Percentiles rank a stretch among this genome's conserved stretches.
Evolutionary conservation across 1,140 invertebrate genomes (phyloP).

Genomic region (Drosophila burlai): DNA sequence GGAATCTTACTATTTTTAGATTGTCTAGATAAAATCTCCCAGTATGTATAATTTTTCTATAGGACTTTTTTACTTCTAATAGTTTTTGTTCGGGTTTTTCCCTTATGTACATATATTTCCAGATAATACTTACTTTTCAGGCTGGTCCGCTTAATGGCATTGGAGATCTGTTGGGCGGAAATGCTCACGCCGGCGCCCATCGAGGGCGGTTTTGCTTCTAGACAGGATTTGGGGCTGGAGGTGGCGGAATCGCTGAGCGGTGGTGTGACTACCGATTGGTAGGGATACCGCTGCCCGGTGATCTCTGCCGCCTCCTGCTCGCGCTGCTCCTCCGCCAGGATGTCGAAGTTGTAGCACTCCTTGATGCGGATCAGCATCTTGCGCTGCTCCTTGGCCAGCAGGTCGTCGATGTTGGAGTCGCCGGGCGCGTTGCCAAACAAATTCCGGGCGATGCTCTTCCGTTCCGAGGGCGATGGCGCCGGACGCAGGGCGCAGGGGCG

Average conservation of each 20-base stretch:
- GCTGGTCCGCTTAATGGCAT: constrained; percentile 2
- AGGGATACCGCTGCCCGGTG: constrained; percentile 2
- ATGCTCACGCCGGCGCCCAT: constrained; percentile 26
- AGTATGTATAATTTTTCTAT: too few relatives aligned
- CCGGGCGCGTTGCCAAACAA: constrained; percentile 32
- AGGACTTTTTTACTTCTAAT: too few relatives aligned
- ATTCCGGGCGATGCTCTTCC: constrained; percentile 31
- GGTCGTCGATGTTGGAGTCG: constrained; percentile 15
- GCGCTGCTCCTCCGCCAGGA: constrained; percentile 5
- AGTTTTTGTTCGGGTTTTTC: neutral
- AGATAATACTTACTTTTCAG: constrained; percentile 51
- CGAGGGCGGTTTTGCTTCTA: constrained; percentile 7
- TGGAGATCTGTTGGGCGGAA: constrained; percentile 22
- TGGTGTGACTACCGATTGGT: neutral
- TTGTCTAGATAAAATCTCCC: neutral
- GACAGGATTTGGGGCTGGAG: constrained; percentile 9
- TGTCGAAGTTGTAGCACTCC: constrained; percentile 23
- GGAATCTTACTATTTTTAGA: neutral
- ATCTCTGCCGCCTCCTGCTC: constrained; percentile 18
- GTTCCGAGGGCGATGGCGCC: neutral
- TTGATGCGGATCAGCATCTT: neutral
- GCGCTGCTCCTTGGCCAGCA: constrained; percentile 23
- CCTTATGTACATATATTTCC: neutral
- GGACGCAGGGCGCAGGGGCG: constrained; percentile 7
- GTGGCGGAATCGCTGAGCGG: constrained; percentile 18